phyloP scores from a whole-genome alignment of 2,797 vertebrate species.

The Cottoperca gobio region DNA sequence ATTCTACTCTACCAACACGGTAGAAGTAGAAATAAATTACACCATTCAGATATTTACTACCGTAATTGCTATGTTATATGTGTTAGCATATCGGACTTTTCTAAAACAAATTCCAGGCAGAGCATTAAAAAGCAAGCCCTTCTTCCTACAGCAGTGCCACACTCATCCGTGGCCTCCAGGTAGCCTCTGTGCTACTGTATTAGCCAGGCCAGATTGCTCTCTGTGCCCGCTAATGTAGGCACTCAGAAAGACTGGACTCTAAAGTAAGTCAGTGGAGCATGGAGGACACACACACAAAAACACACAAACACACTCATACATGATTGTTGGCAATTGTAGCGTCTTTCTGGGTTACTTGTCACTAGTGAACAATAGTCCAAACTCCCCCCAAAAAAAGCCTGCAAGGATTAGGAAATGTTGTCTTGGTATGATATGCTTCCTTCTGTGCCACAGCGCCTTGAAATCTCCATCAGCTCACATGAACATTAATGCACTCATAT shows the following conservation, averaged over 20 bases:
- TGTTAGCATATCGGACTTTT: conserved; percentile 6
- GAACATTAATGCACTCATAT: conserved; percentile 28
- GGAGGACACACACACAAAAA: conserved; percentile 44
- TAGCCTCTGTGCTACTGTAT: conserved; percentile 48
- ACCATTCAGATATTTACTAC: neutral
- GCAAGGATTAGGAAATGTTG: conserved; percentile 17
- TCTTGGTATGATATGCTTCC: conserved; percentile 15
- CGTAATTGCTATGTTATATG: neutral
- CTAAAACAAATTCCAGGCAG: conserved; percentile 26
- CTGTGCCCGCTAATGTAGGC: conserved; percentile 58
- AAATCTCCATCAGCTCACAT: conserved; percentile 22
- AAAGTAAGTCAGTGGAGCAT: conserved; percentile 84
- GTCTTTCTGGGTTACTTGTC: conserved; percentile 59
- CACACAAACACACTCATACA: conserved; percentile 22
- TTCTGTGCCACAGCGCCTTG: neutral
- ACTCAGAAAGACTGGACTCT: conserved; percentile 60
- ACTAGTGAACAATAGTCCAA: conserved; percentile 27
- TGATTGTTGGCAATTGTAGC: conserved; percentile 44
- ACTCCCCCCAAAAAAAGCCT: conserved; percentile 16
- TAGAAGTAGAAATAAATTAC: neutral
- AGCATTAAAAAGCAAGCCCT: conserved; percentile 29
- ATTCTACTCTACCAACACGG: neutral
- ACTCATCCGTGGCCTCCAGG: conserved; percentile 66
- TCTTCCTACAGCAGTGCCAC: conserved; percentile 22
- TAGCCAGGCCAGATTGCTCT: conserved; percentile 46